Base-by-base conservation (phyloP, 2,888 invertebrate genomes). In the Stenchaetothrips biformis region DNA sequence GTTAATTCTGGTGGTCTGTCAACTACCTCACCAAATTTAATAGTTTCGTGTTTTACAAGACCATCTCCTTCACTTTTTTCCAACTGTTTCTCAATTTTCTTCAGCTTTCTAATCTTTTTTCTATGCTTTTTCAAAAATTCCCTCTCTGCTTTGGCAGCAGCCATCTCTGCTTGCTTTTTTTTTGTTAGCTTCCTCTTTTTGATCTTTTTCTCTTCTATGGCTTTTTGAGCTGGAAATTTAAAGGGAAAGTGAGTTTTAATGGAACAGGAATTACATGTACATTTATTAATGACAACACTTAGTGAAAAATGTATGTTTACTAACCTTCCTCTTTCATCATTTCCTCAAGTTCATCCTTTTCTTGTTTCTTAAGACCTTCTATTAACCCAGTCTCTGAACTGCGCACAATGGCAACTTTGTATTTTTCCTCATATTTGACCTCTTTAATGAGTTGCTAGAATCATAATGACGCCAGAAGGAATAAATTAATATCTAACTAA, bases 21-120 rank as follows among this genome's bases (percentile, higher is more conserved):
- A 25, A 25, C 67, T 25, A 74, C 67, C 25, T 74, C 67, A 25
- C 67, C 67, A 74, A 74, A 74, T 74, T 74, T 74, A 7, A 74
- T 25, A 8, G 67, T 74, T 74, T 74, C 67, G 9, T 25, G 67
- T 11, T 25, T 21, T 7, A 21, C 7, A 6, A 25, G 25, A 2
- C 25, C 21, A 4, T 25, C 25, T 25, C 25, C 67, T 21, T 74
- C 25, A 21, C 25, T 7, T 74, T 21, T 74, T 18, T 13, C 9
- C 13, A 53, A 53, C 0, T 18, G 4, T 53, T 53, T 53, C 11
- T 53, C 16, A 13, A 18, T 53, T 53, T 18, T 53, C 53, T 53
- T 53, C 18, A 13, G 13, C 67, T 74, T 25, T 74, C 25, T 7
- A 74, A 18, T 21, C 67, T 74, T 25, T 74, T 18, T 53, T 53